phyloP scores from a whole-genome alignment of 2,888 invertebrate species.

The Nephrotoma flavescens region DNA sequence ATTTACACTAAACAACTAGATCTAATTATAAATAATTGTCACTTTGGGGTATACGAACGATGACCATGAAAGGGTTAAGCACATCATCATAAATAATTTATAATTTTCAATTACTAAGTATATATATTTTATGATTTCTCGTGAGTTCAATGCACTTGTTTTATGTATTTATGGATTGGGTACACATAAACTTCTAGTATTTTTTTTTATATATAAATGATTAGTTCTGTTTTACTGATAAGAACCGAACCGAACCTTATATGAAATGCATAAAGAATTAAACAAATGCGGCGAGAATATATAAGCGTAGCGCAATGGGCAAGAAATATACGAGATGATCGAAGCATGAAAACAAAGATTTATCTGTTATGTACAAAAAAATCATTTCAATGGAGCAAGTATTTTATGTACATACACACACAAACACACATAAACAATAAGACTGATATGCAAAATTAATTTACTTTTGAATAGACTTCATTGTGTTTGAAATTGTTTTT shows the following conservation, averaged over 20 bases:
- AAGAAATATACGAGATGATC: not conserved
- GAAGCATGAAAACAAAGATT: not conserved
- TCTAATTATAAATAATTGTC: not conserved
- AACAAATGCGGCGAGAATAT: not conserved
- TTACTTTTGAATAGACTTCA: not conserved
- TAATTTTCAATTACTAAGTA: not conserved
- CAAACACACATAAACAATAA: not conserved
- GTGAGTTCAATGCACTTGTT: not conserved
- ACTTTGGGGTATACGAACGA: not conserved
- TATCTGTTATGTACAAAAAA: not conserved
- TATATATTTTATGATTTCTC: not conserved
- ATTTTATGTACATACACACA: not conserved
- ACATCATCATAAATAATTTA: not conserved
- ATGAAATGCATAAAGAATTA: not conserved
- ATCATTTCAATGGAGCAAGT: not conserved
- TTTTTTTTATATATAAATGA: not conserved
- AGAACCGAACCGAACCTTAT: not conserved
- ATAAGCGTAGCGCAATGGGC: not conserved
- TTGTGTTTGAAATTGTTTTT: not conserved
- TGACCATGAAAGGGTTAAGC: not conserved
- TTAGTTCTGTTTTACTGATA: not conserved
- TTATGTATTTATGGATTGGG: not conserved
- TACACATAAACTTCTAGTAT: not conserved
- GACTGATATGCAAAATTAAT: not conserved
- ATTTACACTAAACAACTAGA: not conserved